Percentiles rank a stretch among this genome's conserved stretches.
Evolutionary conservation across 2,888 invertebrate species (phyloP).

Genomic region (Homarus gammarus): DNA sequence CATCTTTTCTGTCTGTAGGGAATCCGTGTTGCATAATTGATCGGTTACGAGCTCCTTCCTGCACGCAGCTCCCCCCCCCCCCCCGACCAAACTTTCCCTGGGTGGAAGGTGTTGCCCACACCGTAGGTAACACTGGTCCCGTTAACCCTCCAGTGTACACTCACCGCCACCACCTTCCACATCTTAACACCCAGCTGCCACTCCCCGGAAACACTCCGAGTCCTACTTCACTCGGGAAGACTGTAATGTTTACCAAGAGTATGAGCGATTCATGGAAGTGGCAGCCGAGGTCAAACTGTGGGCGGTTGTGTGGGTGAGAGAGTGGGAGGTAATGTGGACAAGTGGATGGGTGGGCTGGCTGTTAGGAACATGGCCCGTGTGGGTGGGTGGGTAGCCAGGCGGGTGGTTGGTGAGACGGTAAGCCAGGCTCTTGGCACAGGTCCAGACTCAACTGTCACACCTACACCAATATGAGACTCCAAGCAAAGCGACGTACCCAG

Average conservation of each 20-base stretch:
- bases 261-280: neutral
- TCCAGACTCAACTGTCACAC: neutral
- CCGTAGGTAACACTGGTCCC: neutral
- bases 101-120: neutral
- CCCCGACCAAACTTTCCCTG: no score
- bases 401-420: neutral
- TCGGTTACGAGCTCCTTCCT: no score
- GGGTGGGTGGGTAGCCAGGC: neutral
- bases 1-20: no score
- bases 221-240: neutral
- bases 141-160: neutral
- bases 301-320: neutral
- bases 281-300: neutral
- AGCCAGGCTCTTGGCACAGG: neutral
- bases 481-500: neutral
- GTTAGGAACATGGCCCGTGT: neutral
- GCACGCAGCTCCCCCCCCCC: no score
- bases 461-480: neutral
- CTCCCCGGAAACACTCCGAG: neutral
- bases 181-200: neutral
- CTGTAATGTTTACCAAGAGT: neutral
- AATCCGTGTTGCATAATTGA: no score
- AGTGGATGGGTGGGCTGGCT: neutral
- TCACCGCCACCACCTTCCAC: neutral
- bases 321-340: neutral